Evolutionary conservation across 2,888 invertebrate species (phyloP).

Genomic region (Schrankia costaestrigalis): DNA sequence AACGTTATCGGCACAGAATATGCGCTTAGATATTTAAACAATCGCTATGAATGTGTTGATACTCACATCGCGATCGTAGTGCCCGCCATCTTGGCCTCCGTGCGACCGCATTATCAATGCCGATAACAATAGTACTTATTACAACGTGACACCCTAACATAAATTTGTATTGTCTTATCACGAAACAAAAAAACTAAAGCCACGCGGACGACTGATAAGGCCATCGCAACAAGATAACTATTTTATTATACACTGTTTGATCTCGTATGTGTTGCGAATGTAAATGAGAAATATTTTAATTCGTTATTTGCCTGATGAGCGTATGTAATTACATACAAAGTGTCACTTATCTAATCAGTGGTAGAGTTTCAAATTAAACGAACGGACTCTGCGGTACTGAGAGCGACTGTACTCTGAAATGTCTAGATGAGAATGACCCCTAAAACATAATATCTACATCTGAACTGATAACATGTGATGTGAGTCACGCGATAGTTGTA

Average conservation of each 20-base stretch:
- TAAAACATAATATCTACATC: conserved; percentile 17
- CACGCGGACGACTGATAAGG: conserved; percentile 51
- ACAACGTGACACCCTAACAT: conserved; percentile 75
- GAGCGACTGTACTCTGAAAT: too few species aligned
- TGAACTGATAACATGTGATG: conserved; percentile 25
- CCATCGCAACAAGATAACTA: conserved; percentile 67
- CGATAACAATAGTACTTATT: conserved; percentile 70
- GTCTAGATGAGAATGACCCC: conserved; percentile 20
- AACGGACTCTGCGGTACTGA: too few species aligned
- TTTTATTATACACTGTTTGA: conserved; percentile 45
- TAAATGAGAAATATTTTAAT: conserved; percentile 21
- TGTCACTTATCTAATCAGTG: too few species aligned
- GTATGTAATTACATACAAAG: too few species aligned
- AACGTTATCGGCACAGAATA: conserved; percentile 58
- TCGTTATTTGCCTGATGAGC: conserved; percentile 13
- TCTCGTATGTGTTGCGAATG: conserved; percentile 36
- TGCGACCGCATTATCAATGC: conserved; percentile 66
- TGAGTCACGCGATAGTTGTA: conserved; percentile 11
- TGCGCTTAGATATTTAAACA: conserved; percentile 58
- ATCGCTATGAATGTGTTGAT: conserved; percentile 48
- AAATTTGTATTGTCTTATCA: conserved; percentile 77
- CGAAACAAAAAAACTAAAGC: conserved; percentile 57
- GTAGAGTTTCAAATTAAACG: too few species aligned
- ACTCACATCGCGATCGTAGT: conserved; percentile 34
- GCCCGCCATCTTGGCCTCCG: conserved; percentile 59